A percentile compares a stretch with the other conserved stretches of the same genome.
Evolutionary conservation across 1,140 invertebrate genomes (phyloP).

Genomic region (Saccostrea cuccullata): DNA sequence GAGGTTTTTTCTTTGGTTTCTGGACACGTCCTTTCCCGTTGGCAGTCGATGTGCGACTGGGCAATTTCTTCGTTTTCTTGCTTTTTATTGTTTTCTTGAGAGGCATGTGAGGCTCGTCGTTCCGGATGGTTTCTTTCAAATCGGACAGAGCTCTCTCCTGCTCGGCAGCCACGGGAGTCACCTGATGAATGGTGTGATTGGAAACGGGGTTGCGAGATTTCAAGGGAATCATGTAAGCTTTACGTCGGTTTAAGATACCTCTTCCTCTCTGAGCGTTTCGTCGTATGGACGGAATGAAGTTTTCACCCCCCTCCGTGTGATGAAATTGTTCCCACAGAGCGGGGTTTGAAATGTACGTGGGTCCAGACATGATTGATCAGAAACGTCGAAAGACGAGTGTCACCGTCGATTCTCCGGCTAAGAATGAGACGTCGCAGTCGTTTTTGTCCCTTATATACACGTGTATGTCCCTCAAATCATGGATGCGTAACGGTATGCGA

Average conservation of each 20-base stretch:
- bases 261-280: constrained; percentile 36
- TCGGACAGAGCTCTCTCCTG: constrained; percentile 26
- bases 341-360: constrained; percentile 35
- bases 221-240: constrained; percentile 16
- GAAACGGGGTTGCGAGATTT: not conserved
- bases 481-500: constrained; percentile 21
- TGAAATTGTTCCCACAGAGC: constrained; percentile 41
- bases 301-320: constrained; percentile 28
- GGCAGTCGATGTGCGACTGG: not conserved
- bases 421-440: not conserved
- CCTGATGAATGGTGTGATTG: not conserved
- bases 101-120: constrained; percentile 37
- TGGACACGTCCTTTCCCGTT: constrained; percentile 36
- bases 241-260: constrained; percentile 11
- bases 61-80: not conserved
- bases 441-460: constrained; percentile 38
- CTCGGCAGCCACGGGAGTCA: constrained; percentile 24
- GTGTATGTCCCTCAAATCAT: constrained; percentile 25
- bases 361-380: not conserved
- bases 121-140: constrained; percentile 11
- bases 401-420: constrained; percentile 13
- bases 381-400: constrained; percentile 20
- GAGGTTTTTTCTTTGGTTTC: constrained; percentile 17
- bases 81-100: constrained; percentile 36
- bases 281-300: constrained; percentile 26